Evolutionary conservation across 2,797 vertebrate genomes (phyloP), one percentile per base, ranked within the genome.

Genomic region (Sebastes diaconus): DNA sequence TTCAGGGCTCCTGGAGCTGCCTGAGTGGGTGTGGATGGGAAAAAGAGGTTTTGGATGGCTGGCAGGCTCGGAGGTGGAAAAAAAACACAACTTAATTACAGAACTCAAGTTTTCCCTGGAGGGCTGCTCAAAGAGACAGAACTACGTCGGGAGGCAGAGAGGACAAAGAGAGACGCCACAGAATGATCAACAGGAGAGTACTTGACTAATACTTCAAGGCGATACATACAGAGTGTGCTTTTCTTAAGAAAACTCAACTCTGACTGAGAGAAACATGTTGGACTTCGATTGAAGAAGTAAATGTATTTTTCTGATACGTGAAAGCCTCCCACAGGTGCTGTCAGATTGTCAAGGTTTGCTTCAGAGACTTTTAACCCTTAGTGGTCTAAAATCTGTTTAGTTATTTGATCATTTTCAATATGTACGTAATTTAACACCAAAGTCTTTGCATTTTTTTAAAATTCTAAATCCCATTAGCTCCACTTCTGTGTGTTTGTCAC

Each of bases 31-130:
- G 90, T 87, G 61, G 81, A 81, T 83, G 79, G 79, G 70, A 67
- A 75, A 60, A 29, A 60, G 27, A 65, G 68, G 55, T 79, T 84
- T 89, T 79, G 75, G 81, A 80, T 59, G 73, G 55, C 72, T 77
- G 84, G 75, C 81, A 84, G 73, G 8, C 63, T 79, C 27, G 3
- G 68, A 82, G 81, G 81, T 81, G 86, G 39, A 60, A 70, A 75
- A 73, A 85, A 87, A 85, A 84, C 77, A 54, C 81, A 79, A 87
- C 74, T 65, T 86, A 88, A 89, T 89, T 89, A 89, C 88, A 80
- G 80, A 89, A 80, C 50, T 89, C 34, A 46, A 83, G 75, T 88
- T 92, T 87, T 84, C 91, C 82, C 86, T 25, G 34, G 81, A 83
- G 84, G 74, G 65, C 58, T 27, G 76, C 77, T 84, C 36, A 2